Base-by-base conservation (phyloP, 2,113 vertebrate species). In the Nibea albiflora region DNA sequence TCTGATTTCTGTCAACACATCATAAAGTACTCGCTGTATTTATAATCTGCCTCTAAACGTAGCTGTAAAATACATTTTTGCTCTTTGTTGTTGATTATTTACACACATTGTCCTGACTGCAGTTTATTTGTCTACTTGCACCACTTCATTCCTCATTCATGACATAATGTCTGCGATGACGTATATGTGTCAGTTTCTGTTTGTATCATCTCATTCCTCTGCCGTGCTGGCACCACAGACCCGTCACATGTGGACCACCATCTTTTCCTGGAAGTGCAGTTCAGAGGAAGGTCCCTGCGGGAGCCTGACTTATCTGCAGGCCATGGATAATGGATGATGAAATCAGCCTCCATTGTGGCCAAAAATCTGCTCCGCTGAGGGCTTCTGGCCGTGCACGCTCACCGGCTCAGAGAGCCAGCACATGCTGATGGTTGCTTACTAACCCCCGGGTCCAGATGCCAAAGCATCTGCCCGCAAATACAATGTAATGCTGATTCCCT, bases 391-490 rank as follows among this genome's bases (percentile, higher is more conserved):
- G 68, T 0, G 52, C 15, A 17, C 22, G 1, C 65, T 62, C 58
- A 11, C 61, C 50, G 22, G 50, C 78, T 39, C 69, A 1, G 16
- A 70, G 72, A 4, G 35, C 77, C 66, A 54, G 58, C 60, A 44
- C 77, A 65, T 11, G 19, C 79, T 52, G 72, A 73, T 60, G 76
- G 62, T 63, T 28, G 39, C 71, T 79, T 16, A 42, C 65, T 54
- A 68, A 74, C 84, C 77, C 35, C 79, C 1, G 83, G 52, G 68
- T 80, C 69, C 91, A 89, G 90, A 91, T 92, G 88, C 86, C 88
- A 53, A 19, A 80, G 83, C 92, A 92, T 93, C 93, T 94, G 93
- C 84, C 67, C 28, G 19, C 74, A 85, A 63, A 82, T 67, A 47
- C 63, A 73, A 26, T 39, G 56, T 62, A 63, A 71, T 49, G 71